Base-by-base conservation (phyloP, 1,140 invertebrate species). In the Acyrthosiphon pisum region DNA sequence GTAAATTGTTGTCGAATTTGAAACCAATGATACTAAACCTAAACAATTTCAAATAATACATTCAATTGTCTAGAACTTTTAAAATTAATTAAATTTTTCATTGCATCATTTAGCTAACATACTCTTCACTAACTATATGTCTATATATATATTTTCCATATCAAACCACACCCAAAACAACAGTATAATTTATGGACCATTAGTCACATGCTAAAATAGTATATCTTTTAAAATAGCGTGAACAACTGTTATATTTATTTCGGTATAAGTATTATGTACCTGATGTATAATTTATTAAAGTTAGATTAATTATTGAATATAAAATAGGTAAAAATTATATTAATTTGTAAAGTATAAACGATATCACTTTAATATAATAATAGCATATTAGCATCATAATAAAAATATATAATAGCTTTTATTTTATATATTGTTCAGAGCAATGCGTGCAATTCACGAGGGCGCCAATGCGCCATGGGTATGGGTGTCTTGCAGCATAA, bases 141-240 rank as follows among this genome's bases (percentile, higher is more conserved):
- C 35, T 26, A 37, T 2, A 41, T 83, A 41, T 83, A 37, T 83
- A 83, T 41, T 83, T 83, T 83, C 9, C 22, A 23, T 37, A 83
- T 37, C 35, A 83, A 83, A 83, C 81, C 81, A 83, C 81, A 88
- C 46, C 46, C 30, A 88, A 88, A 83, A 83, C 22, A 11, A 22
- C 14, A 41, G 30, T 44, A 44, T 86, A 44, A 50, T 50, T 22
- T 35, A 88, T 83, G 37, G 81, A 26, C 81, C 81, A 83, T 37
- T 83, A 83, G 37, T 83, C 37, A 11, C 60, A 30, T 68, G 60
- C 9, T 68, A 68, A 68, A 68, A 68, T 68, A 68, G 9, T 11
- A 14, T n/a, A 56, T 68, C 60, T 68, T 68, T 76, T n/a, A 76
- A 76, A 76, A 76, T 76, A 76, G n/a, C 60, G 60, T 68, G 60